A percentile compares a stretch with the other conserved stretches of the same genome.
These are phyloP conservation scores for Bovichtus diacanthus DNA, from an alignment of 2,797 vertebrate genomes.

Conservation along the genomic window DNA sequence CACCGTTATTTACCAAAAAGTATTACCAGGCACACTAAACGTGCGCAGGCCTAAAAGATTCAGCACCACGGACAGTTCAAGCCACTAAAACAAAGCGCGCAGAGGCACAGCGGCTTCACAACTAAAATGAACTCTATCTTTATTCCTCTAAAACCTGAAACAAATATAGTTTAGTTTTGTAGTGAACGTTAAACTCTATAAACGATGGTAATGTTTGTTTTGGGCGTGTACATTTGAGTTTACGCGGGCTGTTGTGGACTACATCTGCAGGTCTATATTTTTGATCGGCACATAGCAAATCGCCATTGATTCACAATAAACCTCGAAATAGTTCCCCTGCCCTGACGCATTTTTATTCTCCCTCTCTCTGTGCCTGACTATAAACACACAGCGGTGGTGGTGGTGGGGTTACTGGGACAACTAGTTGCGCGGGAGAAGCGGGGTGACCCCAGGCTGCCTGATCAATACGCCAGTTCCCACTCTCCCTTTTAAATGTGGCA, in stretches of 20 bases:
- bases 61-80: conserved; percentile 76
- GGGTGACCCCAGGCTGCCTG: conserved; percentile 82
- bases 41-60: conserved; percentile 34
- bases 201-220: conserved; percentile 2
- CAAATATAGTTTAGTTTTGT: neutral
- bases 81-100: conserved; percentile 3
- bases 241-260: conserved; percentile 33
- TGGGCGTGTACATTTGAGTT: conserved; percentile 23
- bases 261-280: conserved; percentile 58
- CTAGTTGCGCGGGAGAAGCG: conserved; percentile 69
- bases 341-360: conserved; percentile 22
- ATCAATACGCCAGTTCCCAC: conserved; percentile 85
- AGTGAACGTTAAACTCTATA: neutral
- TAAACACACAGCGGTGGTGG: conserved; percentile 45
- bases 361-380: conserved; percentile 18
- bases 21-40: conserved; percentile 19
- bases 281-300: conserved; percentile 63
- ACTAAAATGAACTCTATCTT: neutral
- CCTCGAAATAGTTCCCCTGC: conserved; percentile 54
- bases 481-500: conserved; percentile 85
- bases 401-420: conserved; percentile 60
- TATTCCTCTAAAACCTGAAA: neutral
- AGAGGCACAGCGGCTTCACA: conserved; percentile 17
- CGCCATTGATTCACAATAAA: conserved; percentile 73
- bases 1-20: neutral